Base-by-base conservation (phyloP, 2,888 invertebrate genomes). In the Andrena hattorfiana region DNA sequence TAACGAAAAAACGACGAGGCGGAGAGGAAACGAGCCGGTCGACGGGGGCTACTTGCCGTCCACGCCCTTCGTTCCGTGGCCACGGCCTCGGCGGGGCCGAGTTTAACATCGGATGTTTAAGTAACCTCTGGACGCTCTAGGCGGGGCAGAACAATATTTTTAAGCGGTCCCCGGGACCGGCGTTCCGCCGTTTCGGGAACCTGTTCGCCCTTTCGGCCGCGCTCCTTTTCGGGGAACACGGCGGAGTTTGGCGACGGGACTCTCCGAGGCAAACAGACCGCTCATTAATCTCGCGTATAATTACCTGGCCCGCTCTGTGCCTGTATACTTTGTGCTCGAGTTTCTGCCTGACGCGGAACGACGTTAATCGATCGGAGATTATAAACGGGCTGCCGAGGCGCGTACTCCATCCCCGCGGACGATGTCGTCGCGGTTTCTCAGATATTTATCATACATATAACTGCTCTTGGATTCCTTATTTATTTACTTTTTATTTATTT, bases 81-180 rank as follows among this genome's bases (percentile, higher is more conserved):
- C 62, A 72, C 71, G 70, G 68, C 62, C 83, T 73, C 13, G 56
- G 51, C 42, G 66, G 64, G 60, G 51, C 74, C 56, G 70, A 77
- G 74, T 83, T 83, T 73, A 59, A 67, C 82, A 64, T 69, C 69
- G 80, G 78, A 79, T 69, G 82, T 84, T 89, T 85, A 83, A 74
- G 84, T 67, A 67, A 79, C 82, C 63, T 59, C 67, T 56, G 84
- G 72, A 79, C 75, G 66, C 26, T 73, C 87, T 85, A 89, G 88
- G 88, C 88, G 88, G 82, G 84, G 89, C 83, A 30, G 77, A 84
- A 89, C 81, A 84, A 88, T 88, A 89, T 88, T 89, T 88, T 85
- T 80, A 84, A 89, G 84, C 76, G 87, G 77, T 76, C 62, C 28
- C 81, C 73, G 81, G 26, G 13, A 42, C 72, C 70, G 72, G 60